Conservation (phyloP, 1,140 invertebrate species). For the Drosophila trapezifrons region DNA sequence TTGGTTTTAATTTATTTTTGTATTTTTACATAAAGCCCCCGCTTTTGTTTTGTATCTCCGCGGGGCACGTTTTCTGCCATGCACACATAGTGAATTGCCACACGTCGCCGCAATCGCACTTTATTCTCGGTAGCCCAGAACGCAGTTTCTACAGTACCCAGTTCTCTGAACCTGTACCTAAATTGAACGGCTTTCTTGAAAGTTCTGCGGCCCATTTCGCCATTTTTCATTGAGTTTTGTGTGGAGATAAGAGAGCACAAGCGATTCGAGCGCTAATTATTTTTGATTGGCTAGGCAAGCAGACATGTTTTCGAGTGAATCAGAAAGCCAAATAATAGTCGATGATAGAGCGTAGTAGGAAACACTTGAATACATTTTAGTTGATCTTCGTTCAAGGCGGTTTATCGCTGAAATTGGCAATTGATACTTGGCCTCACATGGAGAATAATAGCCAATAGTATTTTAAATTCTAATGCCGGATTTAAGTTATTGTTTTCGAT, state of each 20-base stretch:
- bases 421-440: constrained; percentile 6
- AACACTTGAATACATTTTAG: constrained; percentile 31
- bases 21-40: constrained; percentile 7
- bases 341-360: constrained; percentile 13
- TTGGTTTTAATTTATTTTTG: neutral
- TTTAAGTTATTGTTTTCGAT: neutral
- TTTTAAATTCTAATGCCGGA: too few relatives aligned
- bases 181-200: constrained; percentile 34
- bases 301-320: constrained; percentile 49
- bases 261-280: constrained; percentile 38
- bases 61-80: constrained; percentile 29
- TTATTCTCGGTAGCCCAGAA: constrained; percentile 10
- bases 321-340: constrained; percentile 24
- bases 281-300: constrained; percentile 47
- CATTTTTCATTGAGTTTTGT: constrained; percentile 32
- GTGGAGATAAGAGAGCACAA: constrained; percentile 24
- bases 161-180: neutral
- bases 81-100: constrained; percentile 10
- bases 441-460: neutral
- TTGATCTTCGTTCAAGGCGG: constrained; percentile 26
- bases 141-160: neutral
- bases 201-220: constrained; percentile 38
- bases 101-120: constrained; percentile 13
- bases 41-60: constrained; percentile 14
- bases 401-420: constrained; percentile 15